Evolutionary conservation across 1,140 invertebrate species (phyloP).

Genomic region (Eubasilissa regina): DNA sequence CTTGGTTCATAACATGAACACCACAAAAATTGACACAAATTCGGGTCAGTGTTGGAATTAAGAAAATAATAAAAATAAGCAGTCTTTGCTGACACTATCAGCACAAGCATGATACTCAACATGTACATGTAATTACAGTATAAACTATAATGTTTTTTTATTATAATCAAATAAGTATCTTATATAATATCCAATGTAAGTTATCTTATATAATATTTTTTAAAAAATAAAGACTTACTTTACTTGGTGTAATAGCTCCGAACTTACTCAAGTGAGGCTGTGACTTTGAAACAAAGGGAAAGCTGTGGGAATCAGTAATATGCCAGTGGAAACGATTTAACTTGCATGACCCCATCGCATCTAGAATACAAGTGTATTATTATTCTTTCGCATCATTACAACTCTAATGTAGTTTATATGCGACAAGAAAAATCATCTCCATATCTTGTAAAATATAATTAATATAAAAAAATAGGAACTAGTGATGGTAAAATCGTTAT

Average conservation of each 20-base stretch:
- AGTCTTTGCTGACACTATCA: too few relatives aligned
- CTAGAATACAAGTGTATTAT: constrained; percentile 62
- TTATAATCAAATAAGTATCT: neutral
- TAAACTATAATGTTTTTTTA: constrained; percentile 1
- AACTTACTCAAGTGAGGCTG: constrained; percentile 79
- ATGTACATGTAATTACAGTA: too few relatives aligned
- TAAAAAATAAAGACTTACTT: constrained; percentile 68
- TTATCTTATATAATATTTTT: neutral
- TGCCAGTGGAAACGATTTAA: constrained; percentile 93
- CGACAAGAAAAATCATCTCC: neutral
- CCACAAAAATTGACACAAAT: too few relatives aligned
- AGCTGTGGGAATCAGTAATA: constrained; percentile 91
- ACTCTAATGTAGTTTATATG: neutral
- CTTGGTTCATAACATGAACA: too few relatives aligned
- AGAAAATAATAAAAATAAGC: too few relatives aligned
- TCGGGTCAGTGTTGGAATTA: too few relatives aligned
- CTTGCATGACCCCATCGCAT: constrained; percentile 87
- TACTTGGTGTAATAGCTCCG: constrained; percentile 80
- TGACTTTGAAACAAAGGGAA: constrained; percentile 82
- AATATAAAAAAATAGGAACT: neutral
- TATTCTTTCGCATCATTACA: neutral
- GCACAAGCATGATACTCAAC: too few relatives aligned
- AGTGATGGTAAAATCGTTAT: too few relatives aligned
- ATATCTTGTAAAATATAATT: neutral
- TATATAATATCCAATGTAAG: too few relatives aligned